Evolutionary conservation across 2,888 invertebrate genomes (phyloP).

Genomic region (Syrista parreyssii): DNA sequence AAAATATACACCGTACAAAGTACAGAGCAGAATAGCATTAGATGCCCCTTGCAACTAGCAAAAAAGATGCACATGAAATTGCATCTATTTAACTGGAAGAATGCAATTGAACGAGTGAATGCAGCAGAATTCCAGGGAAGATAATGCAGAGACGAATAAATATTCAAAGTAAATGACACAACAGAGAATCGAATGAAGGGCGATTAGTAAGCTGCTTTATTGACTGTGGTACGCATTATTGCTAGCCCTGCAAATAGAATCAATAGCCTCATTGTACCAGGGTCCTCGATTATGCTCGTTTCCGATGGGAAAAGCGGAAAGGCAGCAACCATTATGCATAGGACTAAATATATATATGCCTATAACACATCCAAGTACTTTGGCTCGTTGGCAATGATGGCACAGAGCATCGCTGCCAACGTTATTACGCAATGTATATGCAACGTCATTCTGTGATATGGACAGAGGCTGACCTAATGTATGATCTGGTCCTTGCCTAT

Average conservation of each 20-base stretch:
- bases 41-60: not conserved
- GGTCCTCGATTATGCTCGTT: not conserved
- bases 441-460: not conserved
- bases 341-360: not conserved
- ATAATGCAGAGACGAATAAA: not conserved
- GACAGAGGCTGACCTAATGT: slow-evolving; percentile 3
- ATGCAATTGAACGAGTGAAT: not conserved
- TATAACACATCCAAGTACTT: not conserved
- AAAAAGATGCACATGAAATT: not conserved
- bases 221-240: not conserved
- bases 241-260: not conserved
- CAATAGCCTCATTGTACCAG: not conserved
- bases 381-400: not conserved
- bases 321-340: not conserved
- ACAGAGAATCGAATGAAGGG: not conserved
- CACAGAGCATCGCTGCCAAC: not conserved
- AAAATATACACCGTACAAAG: not conserved
- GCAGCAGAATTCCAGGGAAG: not conserved
- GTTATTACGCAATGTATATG: slow-evolving; percentile 2
- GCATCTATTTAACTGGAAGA: not conserved
- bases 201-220: not conserved
- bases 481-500: slow-evolving; percentile 15
- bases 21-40: not conserved
- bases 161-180: not conserved
- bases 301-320: not conserved